Evolutionary conservation across 1,140 invertebrate species (phyloP).

Genomic region (Papilio helenus): DNA sequence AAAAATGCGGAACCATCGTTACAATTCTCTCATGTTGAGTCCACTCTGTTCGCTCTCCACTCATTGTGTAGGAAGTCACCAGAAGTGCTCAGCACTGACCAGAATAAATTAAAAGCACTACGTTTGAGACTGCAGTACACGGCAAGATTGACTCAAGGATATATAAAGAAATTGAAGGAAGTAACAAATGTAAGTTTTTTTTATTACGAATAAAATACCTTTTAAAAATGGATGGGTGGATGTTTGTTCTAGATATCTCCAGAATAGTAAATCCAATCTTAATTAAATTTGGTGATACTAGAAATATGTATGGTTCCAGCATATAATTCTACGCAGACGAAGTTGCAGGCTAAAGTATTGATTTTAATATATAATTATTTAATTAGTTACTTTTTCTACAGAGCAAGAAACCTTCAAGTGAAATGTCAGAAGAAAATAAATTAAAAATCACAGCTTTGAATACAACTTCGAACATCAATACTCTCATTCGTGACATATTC

Average conservation of each 20-base stretch:
- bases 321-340: too few species aligned
- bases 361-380: too few species aligned
- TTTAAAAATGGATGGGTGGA: too few species aligned
- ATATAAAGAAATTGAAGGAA: conserved; percentile 95
- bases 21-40: conserved; percentile 97
- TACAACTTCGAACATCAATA: conserved; percentile 96
- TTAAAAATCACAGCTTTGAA: conserved; percentile 93
- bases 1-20: conserved; percentile 87
- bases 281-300: too few species aligned
- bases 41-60: conserved; percentile 95
- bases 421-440: conserved; percentile 92
- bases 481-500: conserved; percentile 96
- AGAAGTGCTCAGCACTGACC: conserved; percentile 89
- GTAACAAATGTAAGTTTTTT: conserved; percentile 85
- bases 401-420: conserved; percentile 89
- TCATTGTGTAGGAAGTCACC: conserved; percentile 92
- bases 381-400: conserved; percentile 54
- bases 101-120: conserved; percentile 93
- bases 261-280: too few species aligned
- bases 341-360: too few species aligned
- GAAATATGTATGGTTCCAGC: too few species aligned
- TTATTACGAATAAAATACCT: too few species aligned
- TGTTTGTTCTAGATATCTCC: too few species aligned
- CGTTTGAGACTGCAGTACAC: conserved; percentile 95
- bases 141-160: conserved; percentile 95